phyloP scores from a whole-genome alignment of 2,797 vertebrate genomes.

The Telmatherina bonti region DNA sequence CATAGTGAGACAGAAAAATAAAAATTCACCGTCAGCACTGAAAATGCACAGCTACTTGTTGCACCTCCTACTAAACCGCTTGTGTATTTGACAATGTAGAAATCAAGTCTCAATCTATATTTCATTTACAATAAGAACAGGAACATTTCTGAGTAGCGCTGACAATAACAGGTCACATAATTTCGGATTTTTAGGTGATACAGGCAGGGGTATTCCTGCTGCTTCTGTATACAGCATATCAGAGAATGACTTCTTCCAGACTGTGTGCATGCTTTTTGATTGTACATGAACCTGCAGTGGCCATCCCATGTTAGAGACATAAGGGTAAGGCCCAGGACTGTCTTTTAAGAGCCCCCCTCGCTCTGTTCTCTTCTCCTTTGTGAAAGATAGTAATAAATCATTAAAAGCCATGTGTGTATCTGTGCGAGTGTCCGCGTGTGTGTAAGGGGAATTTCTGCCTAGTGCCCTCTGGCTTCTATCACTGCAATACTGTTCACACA shows the following conservation, averaged over 20 bases:
- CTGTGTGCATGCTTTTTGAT: constrained; percentile 3
- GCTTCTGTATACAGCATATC: not conserved
- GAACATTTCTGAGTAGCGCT: not conserved
- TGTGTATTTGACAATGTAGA: not conserved
- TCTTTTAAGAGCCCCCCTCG: constrained; percentile 46
- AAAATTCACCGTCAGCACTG: not conserved
- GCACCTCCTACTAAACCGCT: not conserved
- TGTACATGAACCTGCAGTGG: constrained; percentile 35
- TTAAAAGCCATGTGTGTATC: constrained; percentile 60
- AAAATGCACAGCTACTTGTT: not conserved
- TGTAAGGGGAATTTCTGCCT: constrained; percentile 61
- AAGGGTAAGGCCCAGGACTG: constrained; percentile 61
- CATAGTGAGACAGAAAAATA: not conserved
- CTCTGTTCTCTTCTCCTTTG: constrained; percentile 68
- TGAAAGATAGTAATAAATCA: constrained; percentile 75
- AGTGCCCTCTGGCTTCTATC: constrained; percentile 73
- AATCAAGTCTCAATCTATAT: not conserved
- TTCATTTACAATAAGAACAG: not conserved
- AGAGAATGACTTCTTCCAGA: constrained; percentile 4
- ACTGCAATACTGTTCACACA: constrained; percentile 71
- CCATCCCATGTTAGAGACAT: constrained; percentile 56
- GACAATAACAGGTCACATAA: not conserved
- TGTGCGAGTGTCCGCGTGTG: constrained; percentile 30
- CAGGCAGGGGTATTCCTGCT: not conserved
- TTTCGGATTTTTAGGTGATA: not conserved